Evolutionary conservation across 2,888 invertebrate genomes (phyloP).

Genomic region (Luperina nickerlii): DNA sequence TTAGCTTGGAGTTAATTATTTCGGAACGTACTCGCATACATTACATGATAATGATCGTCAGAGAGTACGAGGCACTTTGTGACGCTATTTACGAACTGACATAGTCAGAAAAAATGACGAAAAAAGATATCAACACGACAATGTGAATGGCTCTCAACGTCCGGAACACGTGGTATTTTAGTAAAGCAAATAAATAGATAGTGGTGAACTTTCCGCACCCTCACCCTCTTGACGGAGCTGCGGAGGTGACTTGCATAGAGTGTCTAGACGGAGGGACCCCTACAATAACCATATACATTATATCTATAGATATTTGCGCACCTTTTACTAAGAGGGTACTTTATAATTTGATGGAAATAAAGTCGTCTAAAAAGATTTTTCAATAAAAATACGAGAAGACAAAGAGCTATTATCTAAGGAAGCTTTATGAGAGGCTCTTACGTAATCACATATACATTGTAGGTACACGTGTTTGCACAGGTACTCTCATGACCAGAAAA

Average conservation of each 20-base stretch:
- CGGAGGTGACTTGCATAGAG: slow-evolving; percentile 85
- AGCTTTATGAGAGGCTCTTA: slow-evolving; percentile 43
- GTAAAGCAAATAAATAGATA: slow-evolving; percentile 88
- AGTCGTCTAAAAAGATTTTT: slow-evolving; percentile 13
- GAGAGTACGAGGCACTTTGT: slow-evolving; percentile 30
- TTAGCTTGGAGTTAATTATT: slow-evolving; percentile 61
- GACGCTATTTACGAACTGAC: slow-evolving; percentile 20
- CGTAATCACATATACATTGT: slow-evolving; percentile 31
- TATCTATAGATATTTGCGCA: slow-evolving; percentile 71
- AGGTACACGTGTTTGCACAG: slow-evolving; percentile 30
- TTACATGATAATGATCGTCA: slow-evolving; percentile 45
- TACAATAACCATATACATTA: slow-evolving; percentile 73
- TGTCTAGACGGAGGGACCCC: slow-evolving; percentile 89
- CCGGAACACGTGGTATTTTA: slow-evolving; percentile 83
- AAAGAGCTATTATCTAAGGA: slow-evolving; percentile 33
- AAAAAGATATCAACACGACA: slow-evolving; percentile 63
- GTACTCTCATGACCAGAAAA: slow-evolving; percentile 64
- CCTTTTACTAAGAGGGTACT: slow-evolving; percentile 58
- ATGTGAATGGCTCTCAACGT: slow-evolving; percentile 78
- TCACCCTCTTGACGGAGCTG: slow-evolving; percentile 84
- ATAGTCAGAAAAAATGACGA: slow-evolving; percentile 28
- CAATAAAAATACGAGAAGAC: slow-evolving; percentile 21
- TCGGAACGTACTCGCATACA: slow-evolving; percentile 50
- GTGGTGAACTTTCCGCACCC: slow-evolving; percentile 84
- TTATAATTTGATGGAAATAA: slow-evolving; percentile 53